phyloP scores from a whole-genome alignment of 53 echinoderm and acorn worm species.

The Paracentrotus lividus region DNA sequence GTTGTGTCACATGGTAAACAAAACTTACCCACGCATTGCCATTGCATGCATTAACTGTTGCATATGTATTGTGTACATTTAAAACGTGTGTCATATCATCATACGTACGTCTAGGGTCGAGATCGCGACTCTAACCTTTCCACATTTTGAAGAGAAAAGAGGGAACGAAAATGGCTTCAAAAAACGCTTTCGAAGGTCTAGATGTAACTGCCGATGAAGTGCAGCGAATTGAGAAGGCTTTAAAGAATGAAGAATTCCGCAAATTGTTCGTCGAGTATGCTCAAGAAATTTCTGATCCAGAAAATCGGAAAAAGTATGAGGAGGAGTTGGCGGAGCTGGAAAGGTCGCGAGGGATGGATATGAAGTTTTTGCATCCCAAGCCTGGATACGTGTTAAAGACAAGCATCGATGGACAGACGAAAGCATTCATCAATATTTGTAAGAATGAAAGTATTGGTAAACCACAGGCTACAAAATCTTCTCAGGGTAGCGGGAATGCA shows the following conservation, averaged over 20 bases:
- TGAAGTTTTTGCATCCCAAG: slow-evolving; percentile 90
- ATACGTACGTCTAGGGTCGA: background rate
- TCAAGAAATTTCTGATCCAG: slow-evolving; percentile 95
- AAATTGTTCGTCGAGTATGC: slow-evolving; percentile 97
- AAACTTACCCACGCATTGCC: slow-evolving; percentile 35
- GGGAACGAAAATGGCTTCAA: slow-evolving; percentile 67
- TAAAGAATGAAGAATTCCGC: slow-evolving; percentile 96
- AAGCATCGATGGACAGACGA: slow-evolving; percentile 89
- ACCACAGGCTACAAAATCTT: slow-evolving; percentile 67
- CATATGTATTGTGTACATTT: background rate
- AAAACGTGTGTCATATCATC: background rate
- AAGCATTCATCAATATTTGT: slow-evolving; percentile 95
- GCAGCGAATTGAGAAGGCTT: slow-evolving; percentile 85
- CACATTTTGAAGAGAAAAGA: background rate
- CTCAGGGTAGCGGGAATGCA: slow-evolving; percentile 72
- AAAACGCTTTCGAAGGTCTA: slow-evolving; percentile 72
- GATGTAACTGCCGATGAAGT: slow-evolving; percentile 91
- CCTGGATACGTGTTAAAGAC: slow-evolving; percentile 98
- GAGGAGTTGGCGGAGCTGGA: slow-evolving; percentile 95
- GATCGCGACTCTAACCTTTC: too few relatives aligned
- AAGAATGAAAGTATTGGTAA: slow-evolving; percentile 85
- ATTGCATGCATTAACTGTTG: background rate
- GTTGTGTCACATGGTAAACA: slow-evolving; percentile 57
- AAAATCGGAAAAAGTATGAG: slow-evolving; percentile 94
- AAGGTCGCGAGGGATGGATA: slow-evolving; percentile 93